Evolutionary conservation across 2,113 vertebrate genomes (phyloP), one percentile per base, ranked within the genome.

Genomic region (Scalopus aquaticus): DNA sequence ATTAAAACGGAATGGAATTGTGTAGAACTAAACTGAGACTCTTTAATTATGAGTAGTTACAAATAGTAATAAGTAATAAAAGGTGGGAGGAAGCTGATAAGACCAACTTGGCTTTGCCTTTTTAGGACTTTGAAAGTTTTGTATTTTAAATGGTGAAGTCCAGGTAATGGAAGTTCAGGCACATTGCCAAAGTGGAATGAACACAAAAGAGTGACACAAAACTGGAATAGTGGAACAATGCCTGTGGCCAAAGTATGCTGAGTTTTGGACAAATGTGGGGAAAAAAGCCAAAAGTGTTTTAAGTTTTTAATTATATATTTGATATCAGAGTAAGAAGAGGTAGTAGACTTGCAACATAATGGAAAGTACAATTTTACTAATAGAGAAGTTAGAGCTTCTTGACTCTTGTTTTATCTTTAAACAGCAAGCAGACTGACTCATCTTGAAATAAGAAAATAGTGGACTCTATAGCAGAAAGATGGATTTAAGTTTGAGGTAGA

Each of bases 101-200:
- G 77, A 92, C 46, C 67, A 76, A 76, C 60, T 46, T 90, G 80
- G 54, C 15, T 82, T 72, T 90, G 54, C 39, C 69, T 78, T 51
- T 56, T 17, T 37, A 87, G 54, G 86, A 85, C 58, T 91, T 85
- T 54, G 49, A 24, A 89, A 39, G 85, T 74, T 76, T 89, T 56
- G 2, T 44, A n/a, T 79, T 93, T 95, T 94, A 85, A 72, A 46
- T 73, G 44, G 70, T 67, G 22, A 88, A 51, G 70, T 78, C 13
- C 62, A 78, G 60, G 30, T 90, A 82, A 95, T 92, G 70, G 76
- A 92, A 81, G 76, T 32, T 73, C 24, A 73, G 94, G 89, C 80
- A 73, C 30, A 39, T 32, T 73, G 85, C 69, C 92, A 90, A 87
- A 67, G 64, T 30, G 72, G 35, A 78, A 90, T 77, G 35, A 78